Percentiles rank a stretch among this genome's conserved stretches.
These are phyloP conservation scores for Pseudoips prasinana DNA, from an alignment of 2,888 invertebrate genomes.

Conservation along the genomic window DNA sequence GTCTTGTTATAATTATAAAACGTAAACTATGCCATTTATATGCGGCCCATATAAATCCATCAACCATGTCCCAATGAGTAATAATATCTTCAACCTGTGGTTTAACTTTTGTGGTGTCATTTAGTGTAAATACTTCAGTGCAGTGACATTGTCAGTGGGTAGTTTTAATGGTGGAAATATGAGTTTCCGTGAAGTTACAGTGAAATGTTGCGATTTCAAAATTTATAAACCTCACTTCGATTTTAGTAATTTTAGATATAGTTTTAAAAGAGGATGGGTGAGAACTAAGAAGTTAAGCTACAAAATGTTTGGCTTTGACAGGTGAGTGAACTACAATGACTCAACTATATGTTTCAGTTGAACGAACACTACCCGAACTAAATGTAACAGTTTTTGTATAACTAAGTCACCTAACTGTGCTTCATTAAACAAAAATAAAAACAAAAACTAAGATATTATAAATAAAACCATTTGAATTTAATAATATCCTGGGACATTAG, in stretches of 20 bases:
- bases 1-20: too few species aligned
- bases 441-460: too few species aligned
- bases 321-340: conserved; percentile 41
- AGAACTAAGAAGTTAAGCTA: conserved; percentile 54
- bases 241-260: conserved; percentile 47
- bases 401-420: too few species aligned
- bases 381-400: too few species aligned
- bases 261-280: conserved; percentile 51
- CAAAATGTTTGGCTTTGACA: conserved; percentile 51
- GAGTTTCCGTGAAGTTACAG: conserved; percentile 35
- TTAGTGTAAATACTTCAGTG: neutral
- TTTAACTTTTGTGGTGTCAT: neutral
- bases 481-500: too few species aligned
- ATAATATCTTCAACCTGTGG: neutral
- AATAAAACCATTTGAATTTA: too few species aligned
- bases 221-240: conserved; percentile 35
- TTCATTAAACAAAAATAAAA: too few species aligned
- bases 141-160: neutral
- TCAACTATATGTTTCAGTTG: too few species aligned
- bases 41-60: neutral
- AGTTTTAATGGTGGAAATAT: conserved; percentile 20
- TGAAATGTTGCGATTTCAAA: conserved; percentile 46
- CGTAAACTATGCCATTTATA: neutral
- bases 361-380: too few species aligned
- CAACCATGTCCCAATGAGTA: neutral